Conservation (phyloP, 2,797 vertebrate species). For the Anguilla anguilla region DNA sequence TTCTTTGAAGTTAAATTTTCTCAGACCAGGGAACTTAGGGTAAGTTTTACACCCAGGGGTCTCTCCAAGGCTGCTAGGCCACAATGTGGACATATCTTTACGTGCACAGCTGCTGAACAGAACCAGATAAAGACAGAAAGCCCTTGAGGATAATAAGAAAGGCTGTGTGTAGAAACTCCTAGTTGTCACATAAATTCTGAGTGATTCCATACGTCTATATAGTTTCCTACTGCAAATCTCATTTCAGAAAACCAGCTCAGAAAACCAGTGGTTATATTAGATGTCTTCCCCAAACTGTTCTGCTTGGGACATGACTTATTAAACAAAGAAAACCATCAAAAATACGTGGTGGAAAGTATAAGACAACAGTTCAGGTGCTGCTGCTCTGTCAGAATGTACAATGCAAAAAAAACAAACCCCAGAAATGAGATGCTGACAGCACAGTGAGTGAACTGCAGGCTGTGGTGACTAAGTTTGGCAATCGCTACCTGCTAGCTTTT, state of each 20-base stretch:
- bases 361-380: background rate
- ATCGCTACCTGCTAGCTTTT: constrained; percentile 71
- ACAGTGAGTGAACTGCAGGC: constrained; percentile 49
- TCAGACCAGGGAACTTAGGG: background rate
- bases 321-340: constrained; percentile 16
- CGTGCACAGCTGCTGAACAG: background rate
- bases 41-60: background rate
- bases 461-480: constrained; percentile 79
- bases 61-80: background rate
- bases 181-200: background rate
- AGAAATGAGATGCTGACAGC: constrained; percentile 53
- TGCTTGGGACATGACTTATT: background rate
- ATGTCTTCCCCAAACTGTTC: background rate
- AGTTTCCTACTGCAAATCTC: constrained; percentile 36
- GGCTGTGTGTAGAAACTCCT: background rate
- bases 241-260: constrained; percentile 6
- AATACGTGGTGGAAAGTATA: background rate
- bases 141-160: background rate
- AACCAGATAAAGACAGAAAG: background rate
- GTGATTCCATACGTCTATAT: background rate
- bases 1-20: background rate
- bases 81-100: background rate
- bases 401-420: constrained; percentile 22
- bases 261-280: background rate
- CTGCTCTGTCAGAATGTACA: background rate